Evolutionary conservation across 2,113 vertebrate species (phyloP), one percentile per base, ranked within the genome.

Genomic region (Thermophis baileyi): DNA sequence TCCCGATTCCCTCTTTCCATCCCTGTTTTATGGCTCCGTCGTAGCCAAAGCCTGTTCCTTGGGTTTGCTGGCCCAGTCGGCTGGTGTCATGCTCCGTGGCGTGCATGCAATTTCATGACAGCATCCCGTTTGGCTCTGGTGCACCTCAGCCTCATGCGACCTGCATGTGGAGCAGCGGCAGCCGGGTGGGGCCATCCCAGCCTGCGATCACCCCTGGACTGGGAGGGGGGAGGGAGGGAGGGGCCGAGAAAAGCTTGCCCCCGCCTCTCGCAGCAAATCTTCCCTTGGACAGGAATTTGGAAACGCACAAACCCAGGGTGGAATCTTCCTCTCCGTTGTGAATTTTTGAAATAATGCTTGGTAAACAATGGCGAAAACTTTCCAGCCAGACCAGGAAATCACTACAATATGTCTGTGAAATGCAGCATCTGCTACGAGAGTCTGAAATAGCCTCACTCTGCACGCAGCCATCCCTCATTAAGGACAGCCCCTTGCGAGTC

Each of bases 1-100:
- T 47, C 47, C 35, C 4, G 0, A 35, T 85, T 85, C 55, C 55
- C n/a, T 50, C 89, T 46, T 30, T 44, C 63, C 27, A 11, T 46
- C 49, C 47, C 91, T 35, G 22, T 69, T 85, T 47, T 49, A 93
- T 60, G 35, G 30, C 40, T 25, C 27, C n/a, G 2, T 40, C 50
- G n/a, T 44, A 93, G 93, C 86, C 93, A 93, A 91, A 89, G 69
- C 40, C 22, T 55, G 69, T 89, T 89, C 25, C 40, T 24, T 14
- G 49, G 35, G 46, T 63, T 85, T 24, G 60, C 30, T 87, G 69
- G 89, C 94, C 89, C 50, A 40, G 87, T 20, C 46, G 22, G 40
- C 60, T 8, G 12, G 92, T 63, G 91, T 49, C 88, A 87, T 5
- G 88, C 55, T 57, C 9, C 53, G 16, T 40, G 47, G 55, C 49